phyloP scores from a whole-genome alignment of 1,140 invertebrate genomes.

The Panulirus ornatus region DNA sequence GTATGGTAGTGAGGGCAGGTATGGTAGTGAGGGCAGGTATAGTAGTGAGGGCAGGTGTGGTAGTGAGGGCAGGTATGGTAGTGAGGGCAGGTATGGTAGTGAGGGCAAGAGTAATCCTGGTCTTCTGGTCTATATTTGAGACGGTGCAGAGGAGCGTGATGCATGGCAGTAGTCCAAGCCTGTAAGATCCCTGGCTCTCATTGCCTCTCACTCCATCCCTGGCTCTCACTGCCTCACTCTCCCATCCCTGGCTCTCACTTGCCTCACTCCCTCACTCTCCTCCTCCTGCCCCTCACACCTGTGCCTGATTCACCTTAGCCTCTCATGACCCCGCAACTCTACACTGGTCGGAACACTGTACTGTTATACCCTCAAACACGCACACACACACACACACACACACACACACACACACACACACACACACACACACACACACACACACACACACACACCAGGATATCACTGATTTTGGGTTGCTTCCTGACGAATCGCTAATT shows the following conservation, averaged over 20 bases:
- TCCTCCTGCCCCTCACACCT: background rate
- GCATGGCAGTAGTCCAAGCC: no score
- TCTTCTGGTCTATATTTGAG: no score
- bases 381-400: background rate
- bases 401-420: background rate
- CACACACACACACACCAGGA: background rate
- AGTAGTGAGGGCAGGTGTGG: no score
- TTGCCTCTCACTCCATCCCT: background rate
- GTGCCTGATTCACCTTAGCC: background rate
- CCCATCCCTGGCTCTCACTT: no score
- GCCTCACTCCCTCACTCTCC: background rate
- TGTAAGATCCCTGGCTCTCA: background rate
- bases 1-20: no score
- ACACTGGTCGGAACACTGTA: background rate
- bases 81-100: no score
- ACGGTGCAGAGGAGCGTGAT: no score
- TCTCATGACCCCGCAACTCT: background rate
- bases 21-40: no score
- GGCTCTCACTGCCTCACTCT: background rate
- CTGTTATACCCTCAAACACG: background rate
- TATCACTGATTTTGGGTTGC: background rate
- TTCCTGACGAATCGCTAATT: background rate
- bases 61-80: no score
- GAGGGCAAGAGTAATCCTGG: no score
- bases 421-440: conserved; percentile 5